Percentiles rank a stretch among this genome's conserved stretches.
Evolutionary conservation across 1,140 invertebrate species (phyloP).

Genomic region (Sycophila sp.): DNA sequence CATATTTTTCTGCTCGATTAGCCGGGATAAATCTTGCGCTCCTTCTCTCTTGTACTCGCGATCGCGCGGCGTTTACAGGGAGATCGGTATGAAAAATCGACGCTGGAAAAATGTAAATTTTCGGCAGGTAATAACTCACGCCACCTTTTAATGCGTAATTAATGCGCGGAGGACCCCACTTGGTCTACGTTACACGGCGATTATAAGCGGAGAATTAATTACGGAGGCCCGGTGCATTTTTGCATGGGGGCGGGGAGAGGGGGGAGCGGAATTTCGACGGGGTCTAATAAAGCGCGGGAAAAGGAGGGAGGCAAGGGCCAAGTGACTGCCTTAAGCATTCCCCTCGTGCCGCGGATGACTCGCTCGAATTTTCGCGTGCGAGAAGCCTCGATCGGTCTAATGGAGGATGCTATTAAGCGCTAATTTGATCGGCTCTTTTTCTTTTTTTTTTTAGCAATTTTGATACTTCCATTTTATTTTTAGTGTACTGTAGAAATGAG

Average conservation of each 20-base stretch:
- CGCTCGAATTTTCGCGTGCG: neutral
- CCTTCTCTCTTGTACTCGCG: neutral
- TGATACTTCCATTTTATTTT: no score
- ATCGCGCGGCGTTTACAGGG: neutral
- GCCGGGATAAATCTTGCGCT: constrained; percentile 15
- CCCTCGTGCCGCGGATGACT: neutral
- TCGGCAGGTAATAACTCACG: neutral
- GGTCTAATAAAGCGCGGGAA: no score
- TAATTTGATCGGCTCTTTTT: no score
- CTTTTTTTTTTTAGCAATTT: no score
- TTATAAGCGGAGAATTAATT: constrained; percentile 12
- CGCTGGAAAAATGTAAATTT: constrained; percentile 13
- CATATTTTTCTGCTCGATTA: constrained; percentile 32
- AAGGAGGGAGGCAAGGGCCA: no score
- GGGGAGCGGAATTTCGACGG: no score
- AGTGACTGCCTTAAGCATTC: neutral
- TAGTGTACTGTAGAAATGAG: no score
- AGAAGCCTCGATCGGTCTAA: neutral
- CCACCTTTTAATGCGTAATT: neutral
- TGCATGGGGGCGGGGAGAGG: neutral
- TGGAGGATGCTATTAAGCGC: neutral
- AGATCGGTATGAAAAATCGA: neutral
- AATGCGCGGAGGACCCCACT: neutral
- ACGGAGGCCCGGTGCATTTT: neutral
- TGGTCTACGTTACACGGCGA: neutral